Conservation (phyloP, 1,140 invertebrate species). For the Tetragonula clypearis region DNA sequence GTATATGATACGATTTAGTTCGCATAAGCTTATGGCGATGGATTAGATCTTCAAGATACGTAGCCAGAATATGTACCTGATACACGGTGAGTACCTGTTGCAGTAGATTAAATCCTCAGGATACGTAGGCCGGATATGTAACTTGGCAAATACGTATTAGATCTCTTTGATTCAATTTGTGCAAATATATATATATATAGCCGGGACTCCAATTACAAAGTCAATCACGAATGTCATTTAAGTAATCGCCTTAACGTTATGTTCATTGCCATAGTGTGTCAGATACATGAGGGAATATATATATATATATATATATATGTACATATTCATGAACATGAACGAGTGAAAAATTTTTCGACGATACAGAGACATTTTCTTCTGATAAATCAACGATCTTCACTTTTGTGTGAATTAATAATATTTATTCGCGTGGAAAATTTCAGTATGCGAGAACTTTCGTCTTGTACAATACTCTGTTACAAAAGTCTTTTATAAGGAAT, state of each 20-base stretch:
- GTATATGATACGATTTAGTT: neutral
- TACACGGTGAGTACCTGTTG: neutral
- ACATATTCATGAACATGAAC: neutral
- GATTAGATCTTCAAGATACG: neutral
- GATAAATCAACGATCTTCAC: neutral
- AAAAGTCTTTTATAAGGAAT: too few species aligned
- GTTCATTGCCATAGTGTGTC: neutral
- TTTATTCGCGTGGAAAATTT: neutral
- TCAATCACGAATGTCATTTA: constrained; percentile 1
- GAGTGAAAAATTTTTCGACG: neutral
- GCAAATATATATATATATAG: neutral
- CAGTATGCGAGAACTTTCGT: neutral
- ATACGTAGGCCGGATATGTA: constrained; percentile 8
- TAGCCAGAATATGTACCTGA: neutral
- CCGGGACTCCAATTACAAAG: neutral
- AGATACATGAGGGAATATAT: neutral
- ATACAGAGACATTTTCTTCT: neutral
- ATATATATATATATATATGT: neutral
- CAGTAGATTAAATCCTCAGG: neutral
- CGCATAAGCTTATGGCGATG: neutral
- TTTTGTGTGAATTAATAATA: neutral
- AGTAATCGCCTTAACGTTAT: neutral
- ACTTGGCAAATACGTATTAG: constrained; percentile 13
- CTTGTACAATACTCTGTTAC: neutral
- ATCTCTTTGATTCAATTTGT: neutral